Evolutionary conservation across 2,113 vertebrate species (phyloP).

Genomic region (Tonatia bakeri): DNA sequence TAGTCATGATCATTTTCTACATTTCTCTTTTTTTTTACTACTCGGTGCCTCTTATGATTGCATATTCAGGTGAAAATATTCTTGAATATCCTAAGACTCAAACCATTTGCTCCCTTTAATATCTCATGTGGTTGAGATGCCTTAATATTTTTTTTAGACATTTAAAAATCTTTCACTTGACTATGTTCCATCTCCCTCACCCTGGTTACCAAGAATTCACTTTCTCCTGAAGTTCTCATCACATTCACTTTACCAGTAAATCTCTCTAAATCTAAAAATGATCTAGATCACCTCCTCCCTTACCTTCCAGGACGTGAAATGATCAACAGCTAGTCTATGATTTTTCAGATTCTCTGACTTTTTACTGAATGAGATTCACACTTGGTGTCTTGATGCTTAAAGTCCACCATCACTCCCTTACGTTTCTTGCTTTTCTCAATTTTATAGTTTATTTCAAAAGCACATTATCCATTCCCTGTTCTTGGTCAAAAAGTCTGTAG

Average conservation of each 20-base stretch:
- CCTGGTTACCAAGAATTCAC: not conserved
- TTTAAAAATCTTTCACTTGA: not conserved
- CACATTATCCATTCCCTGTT: not conserved
- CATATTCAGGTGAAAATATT: not conserved
- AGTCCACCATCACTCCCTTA: not conserved
- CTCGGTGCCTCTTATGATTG: not conserved
- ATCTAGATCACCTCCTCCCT: not conserved
- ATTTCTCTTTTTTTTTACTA: not conserved
- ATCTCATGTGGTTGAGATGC: not conserved
- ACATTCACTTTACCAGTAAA: not conserved
- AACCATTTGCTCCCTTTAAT: not conserved
- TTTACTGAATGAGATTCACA: not conserved
- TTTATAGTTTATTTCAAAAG: constrained; percentile 35
- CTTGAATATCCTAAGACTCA: not conserved
- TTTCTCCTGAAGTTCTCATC: not conserved
- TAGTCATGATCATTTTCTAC: not conserved
- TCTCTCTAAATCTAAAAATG: not conserved
- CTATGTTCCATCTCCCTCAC: not conserved
- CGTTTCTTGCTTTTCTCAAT: not conserved
- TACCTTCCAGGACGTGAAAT: not conserved
- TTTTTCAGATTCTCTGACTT: not conserved
- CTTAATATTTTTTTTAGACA: not conserved
- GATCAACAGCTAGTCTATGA: not conserved
- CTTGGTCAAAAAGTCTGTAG: not conserved
- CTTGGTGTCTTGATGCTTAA: not conserved